phyloP scores from a whole-genome alignment of 2,797 vertebrate genomes.

The Smutsia temminckii region DNA sequence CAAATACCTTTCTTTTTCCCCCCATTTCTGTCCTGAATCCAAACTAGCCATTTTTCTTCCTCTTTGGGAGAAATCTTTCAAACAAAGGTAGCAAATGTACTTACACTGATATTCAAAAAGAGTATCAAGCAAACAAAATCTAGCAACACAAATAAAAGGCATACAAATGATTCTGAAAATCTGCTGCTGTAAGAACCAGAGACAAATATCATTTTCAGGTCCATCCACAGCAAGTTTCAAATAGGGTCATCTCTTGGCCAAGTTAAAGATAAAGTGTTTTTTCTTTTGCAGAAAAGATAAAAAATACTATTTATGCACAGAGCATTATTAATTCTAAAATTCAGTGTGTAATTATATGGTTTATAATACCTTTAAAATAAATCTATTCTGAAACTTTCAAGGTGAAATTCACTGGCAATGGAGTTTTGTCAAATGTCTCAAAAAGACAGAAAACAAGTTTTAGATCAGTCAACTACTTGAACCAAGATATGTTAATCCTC shows the following conservation, averaged over 20 bases:
- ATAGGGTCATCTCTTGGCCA: not conserved
- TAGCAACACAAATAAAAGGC: not conserved
- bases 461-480: not conserved
- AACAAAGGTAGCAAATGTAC: not conserved
- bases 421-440: not conserved
- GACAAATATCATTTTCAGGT: conserved; percentile 1
- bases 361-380: conserved; percentile 38
- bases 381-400: conserved; percentile 54
- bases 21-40: not conserved
- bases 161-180: conserved; percentile 16
- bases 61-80: conserved; percentile 19
- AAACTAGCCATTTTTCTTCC: conserved; percentile 44
- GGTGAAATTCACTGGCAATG: conserved; percentile 11
- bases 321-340: conserved; percentile 31
- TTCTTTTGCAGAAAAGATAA: not conserved
- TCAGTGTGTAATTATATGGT: not conserved
- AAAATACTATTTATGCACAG: not conserved
- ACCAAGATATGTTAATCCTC: not conserved
- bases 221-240: not conserved
- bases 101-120: not conserved
- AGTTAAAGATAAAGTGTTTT: conserved; percentile 10
- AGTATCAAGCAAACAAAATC: conserved; percentile 2
- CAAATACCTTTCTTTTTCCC: not conserved
- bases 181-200: not conserved
- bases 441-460: not conserved